These are phyloP conservation scores for Tigriopus californicus DNA, from an alignment of 2,888 invertebrate genomes.

Conservation along the genomic window DNA sequence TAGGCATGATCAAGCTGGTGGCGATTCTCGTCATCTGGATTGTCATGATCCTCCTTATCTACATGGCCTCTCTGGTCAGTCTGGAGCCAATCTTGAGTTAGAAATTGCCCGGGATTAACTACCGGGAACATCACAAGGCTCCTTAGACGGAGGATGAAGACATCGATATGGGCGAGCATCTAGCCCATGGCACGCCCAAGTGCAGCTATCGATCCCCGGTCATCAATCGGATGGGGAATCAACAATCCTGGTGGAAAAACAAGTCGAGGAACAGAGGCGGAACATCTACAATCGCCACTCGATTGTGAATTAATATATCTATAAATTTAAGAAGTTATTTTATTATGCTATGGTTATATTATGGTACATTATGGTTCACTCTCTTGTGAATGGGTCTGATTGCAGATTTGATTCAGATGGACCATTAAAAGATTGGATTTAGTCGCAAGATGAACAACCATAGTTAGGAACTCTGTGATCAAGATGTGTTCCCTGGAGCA, in stretches of 20 bases:
- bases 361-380: too few species aligned
- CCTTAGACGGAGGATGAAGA: not conserved
- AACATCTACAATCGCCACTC: constrained; percentile 6
- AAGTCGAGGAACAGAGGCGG: constrained; percentile 6
- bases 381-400: too few species aligned
- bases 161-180: not conserved
- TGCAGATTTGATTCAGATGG: too few species aligned
- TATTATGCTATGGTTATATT: too few species aligned
- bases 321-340: too few species aligned
- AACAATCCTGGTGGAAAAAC: constrained; percentile 7
- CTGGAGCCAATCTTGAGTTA: not conserved
- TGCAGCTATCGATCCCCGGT: not conserved
- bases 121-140: not conserved
- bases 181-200: not conserved
- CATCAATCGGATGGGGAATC: not conserved
- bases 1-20: constrained; percentile 1
- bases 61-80: not conserved
- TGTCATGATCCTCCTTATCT: not conserved
- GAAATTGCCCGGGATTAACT: not conserved
- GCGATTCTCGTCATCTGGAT: constrained; percentile 10
- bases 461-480: too few species aligned
- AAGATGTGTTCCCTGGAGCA: too few species aligned
- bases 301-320: constrained; percentile 12
- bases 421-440: too few species aligned
- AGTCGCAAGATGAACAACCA: too few species aligned